phyloP scores from a whole-genome alignment of 1,140 invertebrate genomes.

The Macrosteles quadrilineatus region DNA sequence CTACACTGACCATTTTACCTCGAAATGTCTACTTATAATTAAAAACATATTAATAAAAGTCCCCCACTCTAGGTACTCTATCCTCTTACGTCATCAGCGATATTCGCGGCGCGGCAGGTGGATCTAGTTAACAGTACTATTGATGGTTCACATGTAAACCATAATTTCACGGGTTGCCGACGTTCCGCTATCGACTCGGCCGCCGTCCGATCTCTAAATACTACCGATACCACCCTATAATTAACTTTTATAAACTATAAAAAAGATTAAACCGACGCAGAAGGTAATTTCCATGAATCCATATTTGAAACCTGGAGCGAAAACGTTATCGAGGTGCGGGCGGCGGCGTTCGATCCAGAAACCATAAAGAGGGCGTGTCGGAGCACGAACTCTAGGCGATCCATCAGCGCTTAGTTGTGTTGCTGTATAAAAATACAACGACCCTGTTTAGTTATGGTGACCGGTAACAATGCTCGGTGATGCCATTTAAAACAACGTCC shows the following conservation, averaged over 20 bases:
- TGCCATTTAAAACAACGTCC: too few relatives aligned
- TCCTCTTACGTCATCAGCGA: too few relatives aligned
- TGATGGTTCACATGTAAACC: constrained; percentile 23
- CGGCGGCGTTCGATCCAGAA: constrained; percentile 24
- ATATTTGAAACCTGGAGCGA: constrained; percentile 31
- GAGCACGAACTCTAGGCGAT: not conserved
- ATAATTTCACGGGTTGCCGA: constrained; percentile 13
- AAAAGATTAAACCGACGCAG: constrained; percentile 14
- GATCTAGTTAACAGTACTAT: constrained; percentile 5
- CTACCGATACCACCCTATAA: constrained; percentile 29
- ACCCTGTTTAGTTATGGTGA: not conserved
- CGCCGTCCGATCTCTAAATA: constrained; percentile 24
- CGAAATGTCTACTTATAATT: too few relatives aligned
- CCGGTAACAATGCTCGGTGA: too few relatives aligned
- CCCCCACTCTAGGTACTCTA: too few relatives aligned
- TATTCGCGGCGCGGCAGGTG: too few relatives aligned
- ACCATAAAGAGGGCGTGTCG: constrained; percentile 28
- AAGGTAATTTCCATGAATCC: constrained; percentile 32
- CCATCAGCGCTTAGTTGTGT: not conserved
- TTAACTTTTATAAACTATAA: constrained; percentile 31
- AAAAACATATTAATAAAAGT: too few relatives aligned
- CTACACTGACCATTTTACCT: too few relatives aligned
- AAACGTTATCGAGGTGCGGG: constrained; percentile 24
- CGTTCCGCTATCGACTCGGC: not conserved
- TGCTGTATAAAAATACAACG: constrained; percentile 30